phyloP scores from a whole-genome alignment of 2,888 invertebrate species.

The Acleris sparsana region DNA sequence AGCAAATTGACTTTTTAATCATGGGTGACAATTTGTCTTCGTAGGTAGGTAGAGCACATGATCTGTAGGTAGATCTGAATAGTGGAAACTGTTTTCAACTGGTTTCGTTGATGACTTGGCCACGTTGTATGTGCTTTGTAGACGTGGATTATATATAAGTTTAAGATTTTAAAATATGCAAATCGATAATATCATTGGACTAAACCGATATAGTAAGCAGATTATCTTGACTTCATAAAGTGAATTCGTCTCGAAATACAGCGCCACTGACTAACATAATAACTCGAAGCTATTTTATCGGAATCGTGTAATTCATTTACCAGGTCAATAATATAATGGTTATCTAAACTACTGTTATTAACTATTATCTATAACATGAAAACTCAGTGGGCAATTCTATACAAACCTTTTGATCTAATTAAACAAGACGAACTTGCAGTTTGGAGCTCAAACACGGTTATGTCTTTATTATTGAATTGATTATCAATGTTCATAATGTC shows the following conservation, averaged over 20 bases:
- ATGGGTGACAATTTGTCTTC: constrained; percentile 42
- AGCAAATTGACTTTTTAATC: not conserved
- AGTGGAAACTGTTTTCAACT: constrained; percentile 42
- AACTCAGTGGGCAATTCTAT: not conserved
- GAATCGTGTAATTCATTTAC: not conserved
- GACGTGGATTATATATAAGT: constrained; percentile 44
- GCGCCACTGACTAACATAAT: constrained; percentile 16
- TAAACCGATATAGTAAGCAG: constrained; percentile 18
- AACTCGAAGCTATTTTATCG: constrained; percentile 5
- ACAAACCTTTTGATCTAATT: not conserved
- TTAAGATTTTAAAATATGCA: constrained; percentile 42
- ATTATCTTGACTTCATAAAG: constrained; percentile 30
- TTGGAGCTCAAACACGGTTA: constrained; percentile 24
- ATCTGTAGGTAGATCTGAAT: constrained; percentile 53
- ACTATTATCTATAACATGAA: not conserved
- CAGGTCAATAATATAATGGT: constrained; percentile 17
- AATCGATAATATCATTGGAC: constrained; percentile 8
- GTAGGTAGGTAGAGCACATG: constrained; percentile 48
- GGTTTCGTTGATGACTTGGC: constrained; percentile 28
- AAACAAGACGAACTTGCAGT: constrained; percentile 16
- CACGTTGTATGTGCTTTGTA: constrained; percentile 53
- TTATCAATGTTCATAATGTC: constrained; percentile 24
- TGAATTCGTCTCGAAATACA: constrained; percentile 12
- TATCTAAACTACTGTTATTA: not conserved
- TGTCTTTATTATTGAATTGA: no score